These are phyloP conservation scores for Morpho helenor DNA, from an alignment of 2,888 invertebrate species.

Conservation along the genomic window DNA sequence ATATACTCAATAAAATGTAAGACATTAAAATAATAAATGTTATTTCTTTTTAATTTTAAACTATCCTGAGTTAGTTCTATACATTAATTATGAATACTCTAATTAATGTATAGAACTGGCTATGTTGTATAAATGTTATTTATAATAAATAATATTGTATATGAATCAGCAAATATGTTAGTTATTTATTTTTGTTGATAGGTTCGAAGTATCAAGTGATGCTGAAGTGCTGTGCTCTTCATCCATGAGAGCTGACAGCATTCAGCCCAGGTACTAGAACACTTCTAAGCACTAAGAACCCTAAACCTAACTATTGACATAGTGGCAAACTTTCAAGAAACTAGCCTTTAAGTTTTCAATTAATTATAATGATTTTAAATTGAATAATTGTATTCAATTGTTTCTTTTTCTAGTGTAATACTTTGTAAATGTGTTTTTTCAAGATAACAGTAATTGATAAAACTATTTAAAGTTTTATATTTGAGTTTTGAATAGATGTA, in stretches of 20 bases:
- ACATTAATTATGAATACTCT: too few species aligned
- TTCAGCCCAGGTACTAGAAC: conserved; percentile 69
- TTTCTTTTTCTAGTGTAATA: conserved; percentile 22
- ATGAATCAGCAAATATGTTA: too few species aligned
- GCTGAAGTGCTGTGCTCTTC: conserved; percentile 59
- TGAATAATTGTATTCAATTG: conserved; percentile 21
- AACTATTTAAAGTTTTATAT: too few species aligned
- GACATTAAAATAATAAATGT: too few species aligned
- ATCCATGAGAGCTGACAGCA: conserved; percentile 43
- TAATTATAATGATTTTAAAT: conserved; percentile 21
- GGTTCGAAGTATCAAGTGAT: conserved; percentile 55
- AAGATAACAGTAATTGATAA: not conserved
- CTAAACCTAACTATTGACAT: conserved; percentile 67
- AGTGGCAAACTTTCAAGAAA: conserved; percentile 69
- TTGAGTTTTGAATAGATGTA: too few species aligned
- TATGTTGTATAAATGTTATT: too few species aligned
- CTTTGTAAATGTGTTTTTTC: conserved; percentile 14
- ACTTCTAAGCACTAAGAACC: conserved; percentile 47
- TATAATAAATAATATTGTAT: too few species aligned
- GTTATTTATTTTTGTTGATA: conserved; percentile 29
- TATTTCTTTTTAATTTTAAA: too few species aligned
- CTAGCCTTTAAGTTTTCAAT: conserved; percentile 34
- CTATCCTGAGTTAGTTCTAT: too few species aligned
- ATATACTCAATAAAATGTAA: too few species aligned
- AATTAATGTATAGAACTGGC: too few species aligned